Base-by-base conservation (phyloP, 2,888 invertebrate genomes). In the Epistrophe grossulariae region DNA sequence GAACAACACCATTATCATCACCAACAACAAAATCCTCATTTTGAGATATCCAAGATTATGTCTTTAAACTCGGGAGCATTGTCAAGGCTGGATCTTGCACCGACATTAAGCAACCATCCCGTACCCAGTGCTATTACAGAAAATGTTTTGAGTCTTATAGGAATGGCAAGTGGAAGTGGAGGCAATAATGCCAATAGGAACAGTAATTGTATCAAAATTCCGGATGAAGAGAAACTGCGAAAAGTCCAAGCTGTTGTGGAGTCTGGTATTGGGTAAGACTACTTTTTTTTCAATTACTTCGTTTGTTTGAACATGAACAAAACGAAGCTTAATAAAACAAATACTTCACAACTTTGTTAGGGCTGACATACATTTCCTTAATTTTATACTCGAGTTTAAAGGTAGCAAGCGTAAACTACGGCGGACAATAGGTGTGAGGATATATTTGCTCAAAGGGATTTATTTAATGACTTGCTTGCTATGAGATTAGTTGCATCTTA, bases 171-270 rank as follows among this genome's bases (percentile, higher is more conserved):
- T 15, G 70, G 89, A n/a, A 85, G 55, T 45, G 73, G 68, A n/a
- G 66, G 73, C 45, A 88, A 79, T 68, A 88, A 40, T 35, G 64
- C 74, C 11, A 80, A 83, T 35, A 83, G 64, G 45, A 60, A 88
- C 13, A 82, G 88, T 17, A 88, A 89, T 28, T 89, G 89, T 17
- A 89, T 90, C 11, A 89, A 90, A 57, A 85, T 88, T 76, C 90
- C 90, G 19, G 91, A 92, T 73, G 92, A 92, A 40, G 92, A 92
- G 9, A 92, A 92, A 84, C 89, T 92, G 88, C 89, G 90, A 19
- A 91, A 91, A 15, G 90, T 93, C 66, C 92, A 92, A 85, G 91
- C 91, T 62, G 90, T 92, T 62, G 92, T 93, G n/a, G 93, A 92
- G 84, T 88, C 91, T 45, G 91, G 92, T 28, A 89, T 93, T 55